Evolutionary conservation across 92 coral and sea anemone species (phyloP), one percentile per base, ranked within the genome.

Genomic region (Bergia sp.): DNA sequence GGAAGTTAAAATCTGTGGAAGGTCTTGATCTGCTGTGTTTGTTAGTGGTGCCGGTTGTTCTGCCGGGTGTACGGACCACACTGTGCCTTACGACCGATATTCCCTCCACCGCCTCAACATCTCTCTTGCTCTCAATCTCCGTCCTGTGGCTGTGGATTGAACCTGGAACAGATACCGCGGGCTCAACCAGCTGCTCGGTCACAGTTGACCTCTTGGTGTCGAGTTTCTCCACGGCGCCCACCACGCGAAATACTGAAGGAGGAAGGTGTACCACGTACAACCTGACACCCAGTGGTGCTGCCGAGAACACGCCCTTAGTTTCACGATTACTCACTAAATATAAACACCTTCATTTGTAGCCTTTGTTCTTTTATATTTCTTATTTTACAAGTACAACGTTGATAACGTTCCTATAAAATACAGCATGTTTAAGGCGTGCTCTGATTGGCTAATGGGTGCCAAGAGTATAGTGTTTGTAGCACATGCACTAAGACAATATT

Each of bases 81-180:
- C 29, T 47, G 79, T 71, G 21, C 42, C 36, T 84, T 44, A 38
- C 43, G 40, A 29, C 77, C 16, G 87, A 69, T 45, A 84, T 84
- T 21, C 87, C 79, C 4, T 71, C 79, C 45, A 42, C 77, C 4
- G 65, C 87, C 42, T 84, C 87, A 1, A 84, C 79, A 38, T 84
- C 87, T 69, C 86, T 82, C 53, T 82, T 82, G 36, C 58, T 82
- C 50, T 82, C 86, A 44, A 45, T 65, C 73, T 82, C 86, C 36
- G 38, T 41, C 40, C 87, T 16, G 29, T 75, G 23, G 23, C 10
- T 53, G 1, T 53, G 58, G 16, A 53, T 15, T 12, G 58, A 53
- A 53, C 16, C 7, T 40, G 50, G 79, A 0, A 41, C 45, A 21
- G 49, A 39, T 75, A 75, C 49, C 79, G 87, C 65, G 78, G 79